phyloP scores from a whole-genome alignment of 2,888 invertebrate species.

The Callimorpha dominula region DNA sequence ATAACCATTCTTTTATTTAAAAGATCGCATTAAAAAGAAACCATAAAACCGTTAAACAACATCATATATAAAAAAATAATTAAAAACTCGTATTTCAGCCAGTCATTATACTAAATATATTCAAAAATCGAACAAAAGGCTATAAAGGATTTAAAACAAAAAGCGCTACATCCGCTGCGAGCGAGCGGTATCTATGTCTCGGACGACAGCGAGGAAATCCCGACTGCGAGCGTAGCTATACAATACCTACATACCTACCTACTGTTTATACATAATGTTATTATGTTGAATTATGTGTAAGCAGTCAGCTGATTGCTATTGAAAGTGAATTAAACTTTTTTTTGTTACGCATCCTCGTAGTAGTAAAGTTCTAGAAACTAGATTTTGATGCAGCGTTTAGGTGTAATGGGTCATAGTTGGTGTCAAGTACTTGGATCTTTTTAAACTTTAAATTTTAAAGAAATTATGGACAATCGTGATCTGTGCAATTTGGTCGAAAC shows the following conservation, averaged over 20 bases:
- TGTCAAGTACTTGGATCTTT: neutral
- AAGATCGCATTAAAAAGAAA: neutral
- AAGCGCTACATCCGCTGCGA: slow-evolving; percentile 69
- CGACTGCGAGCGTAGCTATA: slow-evolving; percentile 62
- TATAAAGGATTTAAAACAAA: slow-evolving; percentile 28
- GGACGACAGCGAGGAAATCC: slow-evolving; percentile 74
- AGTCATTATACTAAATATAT: slow-evolving; percentile 12
- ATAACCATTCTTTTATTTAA: neutral
- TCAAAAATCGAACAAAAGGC: slow-evolving; percentile 24
- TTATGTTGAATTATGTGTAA: slow-evolving; percentile 75
- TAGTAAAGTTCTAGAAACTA: neutral
- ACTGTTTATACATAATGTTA: slow-evolving; percentile 65
- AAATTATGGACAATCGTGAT: too few relatives aligned
- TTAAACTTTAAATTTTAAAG: too few relatives aligned
- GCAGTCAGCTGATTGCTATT: slow-evolving; percentile 76
- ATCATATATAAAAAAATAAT: neutral
- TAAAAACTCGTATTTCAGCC: slow-evolving; percentile 6
- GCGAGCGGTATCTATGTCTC: slow-evolving; percentile 65
- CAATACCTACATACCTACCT: slow-evolving; percentile 45
- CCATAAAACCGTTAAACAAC: neutral
- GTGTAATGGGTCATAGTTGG: neutral
- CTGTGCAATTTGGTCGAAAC: too few relatives aligned
- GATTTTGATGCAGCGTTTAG: neutral
- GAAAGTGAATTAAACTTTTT: slow-evolving; percentile 62
- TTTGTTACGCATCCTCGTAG: slow-evolving; percentile 36